A percentile compares a stretch with the other conserved stretches of the same genome.
phyloP scores from a whole-genome alignment of 1,140 invertebrate species.

The Penaeus vannamei region DNA sequence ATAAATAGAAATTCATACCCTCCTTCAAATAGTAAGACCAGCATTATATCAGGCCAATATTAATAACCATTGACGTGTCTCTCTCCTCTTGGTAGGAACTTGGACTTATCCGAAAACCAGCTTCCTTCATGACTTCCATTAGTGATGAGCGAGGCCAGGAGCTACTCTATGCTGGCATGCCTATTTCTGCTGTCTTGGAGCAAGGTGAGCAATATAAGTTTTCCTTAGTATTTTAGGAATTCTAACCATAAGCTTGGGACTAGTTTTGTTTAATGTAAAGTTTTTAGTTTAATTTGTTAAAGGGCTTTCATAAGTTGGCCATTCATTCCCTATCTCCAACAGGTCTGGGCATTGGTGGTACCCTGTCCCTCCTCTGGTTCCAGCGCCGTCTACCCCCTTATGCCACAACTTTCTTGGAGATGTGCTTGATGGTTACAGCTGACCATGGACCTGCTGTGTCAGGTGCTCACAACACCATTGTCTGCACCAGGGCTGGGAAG shows the following conservation, averaged over 20 bases:
- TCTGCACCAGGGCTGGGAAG: constrained; percentile 98
- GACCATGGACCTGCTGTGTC: constrained; percentile 99
- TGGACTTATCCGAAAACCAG: constrained; percentile 97
- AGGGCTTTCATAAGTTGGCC: constrained; percentile 25
- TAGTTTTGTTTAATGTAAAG: not conserved
- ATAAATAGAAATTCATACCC: too few relatives aligned
- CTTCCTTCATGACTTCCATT: constrained; percentile 99
- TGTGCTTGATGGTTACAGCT: constrained; percentile 99
- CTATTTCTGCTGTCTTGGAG: constrained; percentile 91
- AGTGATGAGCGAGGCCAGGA: constrained; percentile 99
- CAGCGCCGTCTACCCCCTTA: constrained; percentile 94
- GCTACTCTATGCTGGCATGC: constrained; percentile 97
- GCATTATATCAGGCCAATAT: too few relatives aligned
- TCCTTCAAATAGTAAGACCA: too few relatives aligned
- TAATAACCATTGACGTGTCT: not conserved
- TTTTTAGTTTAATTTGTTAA: constrained; percentile 1
- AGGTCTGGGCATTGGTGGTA: constrained; percentile 93
- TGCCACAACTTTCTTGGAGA: constrained; percentile 98
- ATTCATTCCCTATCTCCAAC: constrained; percentile 68
- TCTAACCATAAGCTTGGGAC: not conserved
- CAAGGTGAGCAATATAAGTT: constrained; percentile 72
- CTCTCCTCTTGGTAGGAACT: constrained; percentile 81
- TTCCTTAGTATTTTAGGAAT: not conserved
- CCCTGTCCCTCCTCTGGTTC: constrained; percentile 98
- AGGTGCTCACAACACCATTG: constrained; percentile 99